A percentile compares a stretch with the other conserved stretches of the same genome.
Conservation (phyloP, 2,113 vertebrate species). For the Cyphomyrus discorhynchus region DNA sequence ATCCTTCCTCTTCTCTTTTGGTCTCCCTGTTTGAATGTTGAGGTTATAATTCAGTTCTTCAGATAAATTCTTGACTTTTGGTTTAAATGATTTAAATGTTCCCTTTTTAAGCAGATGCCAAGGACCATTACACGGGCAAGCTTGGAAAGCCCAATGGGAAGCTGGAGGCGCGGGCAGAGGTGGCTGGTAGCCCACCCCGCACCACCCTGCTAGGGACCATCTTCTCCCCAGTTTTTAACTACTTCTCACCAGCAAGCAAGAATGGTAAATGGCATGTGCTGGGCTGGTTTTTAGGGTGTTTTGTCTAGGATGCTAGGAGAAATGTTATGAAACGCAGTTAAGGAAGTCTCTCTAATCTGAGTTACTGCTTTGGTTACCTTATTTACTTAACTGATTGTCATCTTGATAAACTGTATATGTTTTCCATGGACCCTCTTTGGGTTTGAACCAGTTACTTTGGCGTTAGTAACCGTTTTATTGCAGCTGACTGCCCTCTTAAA, state of each 20-base stretch:
- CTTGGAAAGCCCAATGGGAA: constrained; percentile 84
- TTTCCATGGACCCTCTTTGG: neutral
- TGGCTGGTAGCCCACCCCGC: constrained; percentile 73
- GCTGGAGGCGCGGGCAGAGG: constrained; percentile 74
- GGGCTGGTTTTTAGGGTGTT: neutral
- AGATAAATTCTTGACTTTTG: neutral
- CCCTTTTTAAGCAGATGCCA: constrained; percentile 64
- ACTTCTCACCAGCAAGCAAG: constrained; percentile 96
- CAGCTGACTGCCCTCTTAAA: neutral
- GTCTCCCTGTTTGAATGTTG: neutral
- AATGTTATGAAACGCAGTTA: neutral
- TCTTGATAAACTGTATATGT: neutral
- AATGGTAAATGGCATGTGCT: constrained; percentile 65
- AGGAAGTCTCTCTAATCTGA: neutral
- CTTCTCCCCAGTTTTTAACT: constrained; percentile 97
- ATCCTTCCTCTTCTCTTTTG: neutral
- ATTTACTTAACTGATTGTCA: neutral
- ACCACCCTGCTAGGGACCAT: constrained; percentile 90
- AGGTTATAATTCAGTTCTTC: neutral
- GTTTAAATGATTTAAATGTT: constrained; percentile 8
- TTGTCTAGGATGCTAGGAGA: neutral
- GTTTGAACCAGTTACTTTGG: neutral
- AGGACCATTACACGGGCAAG: constrained; percentile 84
- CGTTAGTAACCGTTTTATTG: neutral
- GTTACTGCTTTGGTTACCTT: neutral